Percentiles rank a stretch among this genome's conserved stretches.
phyloP scores from a whole-genome alignment of 2,888 invertebrate genomes.

The Apodemia duryi region DNA sequence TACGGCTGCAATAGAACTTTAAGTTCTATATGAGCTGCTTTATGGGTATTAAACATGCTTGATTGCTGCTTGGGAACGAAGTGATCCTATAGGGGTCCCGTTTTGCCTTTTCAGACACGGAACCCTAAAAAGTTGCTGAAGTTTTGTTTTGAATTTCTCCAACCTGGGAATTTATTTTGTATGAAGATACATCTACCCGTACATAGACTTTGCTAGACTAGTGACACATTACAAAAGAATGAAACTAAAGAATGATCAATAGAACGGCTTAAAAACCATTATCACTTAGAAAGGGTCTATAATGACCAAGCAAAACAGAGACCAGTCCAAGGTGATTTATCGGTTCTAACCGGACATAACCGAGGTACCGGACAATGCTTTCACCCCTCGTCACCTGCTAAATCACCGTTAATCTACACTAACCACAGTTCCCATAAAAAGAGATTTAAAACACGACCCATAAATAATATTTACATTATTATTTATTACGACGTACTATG shows the following conservation, averaged over 20 bases:
- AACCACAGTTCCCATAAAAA: slow-evolving; percentile 77
- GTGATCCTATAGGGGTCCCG: too few species aligned
- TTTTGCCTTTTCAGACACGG: too few species aligned
- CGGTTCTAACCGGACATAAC: slow-evolving; percentile 32
- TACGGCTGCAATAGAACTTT: too few species aligned
- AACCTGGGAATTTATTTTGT: background rate
- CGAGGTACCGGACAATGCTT: slow-evolving; percentile 30
- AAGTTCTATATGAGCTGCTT: too few species aligned
- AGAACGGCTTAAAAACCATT: slow-evolving; percentile 11
- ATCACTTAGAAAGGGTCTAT: slow-evolving; percentile 22
- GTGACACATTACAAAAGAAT: slow-evolving; percentile 18
- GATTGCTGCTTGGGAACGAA: too few species aligned
- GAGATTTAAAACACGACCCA: slow-evolving; percentile 55
- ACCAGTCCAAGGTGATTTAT: slow-evolving; percentile 42
- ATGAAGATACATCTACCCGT: background rate
- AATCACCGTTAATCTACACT: slow-evolving; percentile 57
- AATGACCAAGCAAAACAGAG: slow-evolving; percentile 47
- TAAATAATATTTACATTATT: slow-evolving; percentile 40
- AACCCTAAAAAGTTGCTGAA: too few species aligned
- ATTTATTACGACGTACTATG: slow-evolving; percentile 34
- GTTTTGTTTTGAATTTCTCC: background rate
- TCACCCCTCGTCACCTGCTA: slow-evolving; percentile 50
- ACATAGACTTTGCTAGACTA: background rate
- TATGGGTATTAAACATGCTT: too few species aligned
- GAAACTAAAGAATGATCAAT: slow-evolving; percentile 3